Conservation (phyloP, 2,797 vertebrate genomes). For the Rachycentron canadum region DNA sequence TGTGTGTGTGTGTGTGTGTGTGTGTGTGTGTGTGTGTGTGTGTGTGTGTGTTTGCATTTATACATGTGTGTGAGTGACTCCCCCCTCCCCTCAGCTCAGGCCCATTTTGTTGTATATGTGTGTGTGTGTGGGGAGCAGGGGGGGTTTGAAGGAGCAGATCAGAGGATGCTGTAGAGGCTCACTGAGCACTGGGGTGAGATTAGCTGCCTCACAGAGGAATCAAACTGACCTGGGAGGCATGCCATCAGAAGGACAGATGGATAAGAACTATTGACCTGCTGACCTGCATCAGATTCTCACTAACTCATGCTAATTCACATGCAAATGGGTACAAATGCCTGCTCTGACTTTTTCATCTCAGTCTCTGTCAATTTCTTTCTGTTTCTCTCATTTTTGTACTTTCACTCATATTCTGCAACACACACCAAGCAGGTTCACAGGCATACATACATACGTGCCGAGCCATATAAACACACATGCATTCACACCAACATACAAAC, state of each 20-base stretch:
- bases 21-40: slow-evolving; percentile 16
- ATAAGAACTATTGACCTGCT: slow-evolving; percentile 85
- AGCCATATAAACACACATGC: slow-evolving; percentile 20
- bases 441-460: slow-evolving; percentile 4
- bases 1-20: slow-evolving; percentile 11
- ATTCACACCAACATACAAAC: slow-evolving; percentile 52
- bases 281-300: slow-evolving; percentile 82
- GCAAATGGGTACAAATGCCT: slow-evolving; percentile 77
- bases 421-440: neutral
- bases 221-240: slow-evolving; percentile 81
- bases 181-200: slow-evolving; percentile 81
- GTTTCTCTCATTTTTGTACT: neutral
- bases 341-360: slow-evolving; percentile 60
- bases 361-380: neutral
- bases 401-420: slow-evolving; percentile 4
- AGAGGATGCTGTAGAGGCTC: slow-evolving; percentile 81
- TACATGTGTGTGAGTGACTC: too few relatives aligned
- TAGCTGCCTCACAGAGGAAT: slow-evolving; percentile 81
- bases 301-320: slow-evolving; percentile 80
- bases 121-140: slow-evolving; percentile 53
- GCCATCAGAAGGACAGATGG: slow-evolving; percentile 86
- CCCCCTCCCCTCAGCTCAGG: slow-evolving; percentile 38
- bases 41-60: too few relatives aligned
- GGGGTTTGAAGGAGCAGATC: slow-evolving; percentile 82
- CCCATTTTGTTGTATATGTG: slow-evolving; percentile 46